Evolutionary conservation across 2,888 invertebrate genomes (phyloP).

Genomic region (Chymomyza amoena): DNA sequence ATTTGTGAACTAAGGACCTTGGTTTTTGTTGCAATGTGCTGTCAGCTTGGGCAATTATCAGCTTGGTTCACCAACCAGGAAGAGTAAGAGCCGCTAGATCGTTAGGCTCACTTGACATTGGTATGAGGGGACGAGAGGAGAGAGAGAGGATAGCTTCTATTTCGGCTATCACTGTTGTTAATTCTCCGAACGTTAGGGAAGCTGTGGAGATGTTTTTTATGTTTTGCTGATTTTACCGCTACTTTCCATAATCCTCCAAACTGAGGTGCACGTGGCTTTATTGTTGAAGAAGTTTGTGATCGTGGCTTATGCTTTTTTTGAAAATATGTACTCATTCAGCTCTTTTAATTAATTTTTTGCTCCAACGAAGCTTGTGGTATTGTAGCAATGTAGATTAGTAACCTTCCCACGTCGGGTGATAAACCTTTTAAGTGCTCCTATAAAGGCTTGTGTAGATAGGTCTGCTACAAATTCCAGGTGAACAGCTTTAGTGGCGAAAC

Average conservation of each 20-base stretch:
- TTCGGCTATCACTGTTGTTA: background rate
- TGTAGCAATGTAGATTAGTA: slow-evolving; percentile 7
- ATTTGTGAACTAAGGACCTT: too few species aligned
- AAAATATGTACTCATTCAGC: background rate
- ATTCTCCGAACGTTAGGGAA: background rate
- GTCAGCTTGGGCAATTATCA: too few species aligned
- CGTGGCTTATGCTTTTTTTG: background rate
- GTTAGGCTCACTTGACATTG: background rate
- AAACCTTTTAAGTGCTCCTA: slow-evolving; percentile 10
- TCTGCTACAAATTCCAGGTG: slow-evolving; percentile 11
- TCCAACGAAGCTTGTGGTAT: slow-evolving; percentile 10
- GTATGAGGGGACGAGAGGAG: background rate
- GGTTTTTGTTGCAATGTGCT: too few species aligned
- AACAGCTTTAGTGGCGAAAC: slow-evolving; percentile 28
- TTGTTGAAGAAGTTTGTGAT: background rate
- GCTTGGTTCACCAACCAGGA: too few species aligned
- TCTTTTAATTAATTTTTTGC: slow-evolving; percentile 4
- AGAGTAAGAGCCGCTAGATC: too few species aligned
- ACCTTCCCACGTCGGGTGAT: slow-evolving; percentile 10
- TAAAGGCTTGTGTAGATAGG: slow-evolving; percentile 7
- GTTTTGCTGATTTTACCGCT: too few species aligned
- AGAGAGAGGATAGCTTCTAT: background rate
- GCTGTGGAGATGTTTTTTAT: background rate
- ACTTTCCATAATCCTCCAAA: background rate
- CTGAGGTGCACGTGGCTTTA: background rate